Evolutionary conservation across 2,888 invertebrate species (phyloP), one percentile per base, ranked within the genome.

Genomic region (Dasysyrphus tricinctus): DNA sequence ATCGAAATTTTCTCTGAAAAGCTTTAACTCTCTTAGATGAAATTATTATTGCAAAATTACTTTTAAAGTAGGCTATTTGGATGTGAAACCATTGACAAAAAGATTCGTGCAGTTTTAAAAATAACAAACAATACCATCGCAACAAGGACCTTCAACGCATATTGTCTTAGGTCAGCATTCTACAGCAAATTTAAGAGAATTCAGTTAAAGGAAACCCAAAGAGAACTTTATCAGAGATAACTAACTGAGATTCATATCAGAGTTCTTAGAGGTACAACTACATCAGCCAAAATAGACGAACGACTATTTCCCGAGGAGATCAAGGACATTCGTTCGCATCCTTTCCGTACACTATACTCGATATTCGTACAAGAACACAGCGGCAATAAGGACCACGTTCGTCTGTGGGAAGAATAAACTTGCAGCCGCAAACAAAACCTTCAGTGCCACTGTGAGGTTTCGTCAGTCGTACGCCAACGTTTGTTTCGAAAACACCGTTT

Each of bases 311-410:
- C 81, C 81, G 81, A 81, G 80, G 78, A 78, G 78, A 86, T 86
- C 86, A 86, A 86, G 86, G 86, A 86, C 86, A 82, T 74, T 47
- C 37, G 61, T 81, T 61, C 70, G 82, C 74, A 86, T 82, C 78
- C 81, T 74, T 74, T 70, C 67, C 12, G 49, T 39, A 67, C 37
- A 73, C 24, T 37, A 73, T 34, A 47, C 56, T 74, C 83, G 44
- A 37, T 47, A 44, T n/a, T 49, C 63, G 19, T 44, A 81, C 24
- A 81, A 81, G 44, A 44, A 75, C 59, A 49, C 49, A 74, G 69
- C 63, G 81, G 24, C 29, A 54, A 51, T 24, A 77, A 70, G 80
- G 67, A 70, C 65, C 42, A 72, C 54, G 56, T 75, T 81, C 80
- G 80, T 77, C 63, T 37, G 44, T 54, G 3, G 37, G n/a, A 65